phyloP scores from a whole-genome alignment of 2,888 invertebrate species.

The Nebria salina region DNA sequence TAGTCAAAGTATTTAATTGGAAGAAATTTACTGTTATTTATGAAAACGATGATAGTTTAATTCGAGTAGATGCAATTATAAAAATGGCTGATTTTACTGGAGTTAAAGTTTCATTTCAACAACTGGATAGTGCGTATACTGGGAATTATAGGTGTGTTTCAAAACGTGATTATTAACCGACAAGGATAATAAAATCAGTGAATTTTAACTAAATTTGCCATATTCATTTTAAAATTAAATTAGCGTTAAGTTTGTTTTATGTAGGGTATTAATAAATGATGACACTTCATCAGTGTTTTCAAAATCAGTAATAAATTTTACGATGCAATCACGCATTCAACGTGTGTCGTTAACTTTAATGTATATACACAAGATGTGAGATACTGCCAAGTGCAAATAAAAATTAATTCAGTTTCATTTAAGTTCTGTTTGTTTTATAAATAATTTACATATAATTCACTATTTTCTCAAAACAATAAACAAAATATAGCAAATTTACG shows the following conservation, averaged over 20 bases:
- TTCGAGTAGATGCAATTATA: conserved; percentile 76
- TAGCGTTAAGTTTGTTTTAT: not conserved
- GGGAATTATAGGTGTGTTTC: conserved; percentile 66
- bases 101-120: conserved; percentile 66
- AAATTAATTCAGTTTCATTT: not conserved
- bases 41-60: conserved; percentile 75
- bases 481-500: not conserved
- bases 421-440: not conserved
- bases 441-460: not conserved
- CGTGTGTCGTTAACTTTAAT: not conserved
- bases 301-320: not conserved
- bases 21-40: conserved; percentile 86
- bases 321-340: not conserved
- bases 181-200: no score
- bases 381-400: not conserved
- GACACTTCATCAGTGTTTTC: not conserved
- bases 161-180: not conserved
- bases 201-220: no score
- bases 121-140: conserved; percentile 70
- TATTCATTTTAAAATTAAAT: no score
- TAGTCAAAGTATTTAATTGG: conserved; percentile 82
- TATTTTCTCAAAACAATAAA: no score
- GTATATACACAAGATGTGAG: not conserved
- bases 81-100: conserved; percentile 69
- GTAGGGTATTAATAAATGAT: not conserved